A percentile compares a stretch with the other conserved stretches of the same genome.
These are phyloP conservation scores for Galeruca laticollis DNA, from an alignment of 2,888 invertebrate species.

Conservation along the genomic window DNA sequence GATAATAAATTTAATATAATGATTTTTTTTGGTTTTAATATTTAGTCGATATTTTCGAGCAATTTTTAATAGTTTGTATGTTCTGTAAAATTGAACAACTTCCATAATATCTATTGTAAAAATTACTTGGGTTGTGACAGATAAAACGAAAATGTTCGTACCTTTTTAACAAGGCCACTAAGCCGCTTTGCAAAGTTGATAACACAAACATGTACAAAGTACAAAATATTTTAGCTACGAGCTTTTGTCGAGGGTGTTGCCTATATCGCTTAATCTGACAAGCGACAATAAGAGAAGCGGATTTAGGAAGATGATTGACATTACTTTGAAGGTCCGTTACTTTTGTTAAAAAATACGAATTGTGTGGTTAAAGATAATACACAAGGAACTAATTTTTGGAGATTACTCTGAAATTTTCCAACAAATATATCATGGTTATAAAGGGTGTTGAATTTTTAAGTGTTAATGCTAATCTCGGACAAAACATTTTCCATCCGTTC, in stretches of 20 bases:
- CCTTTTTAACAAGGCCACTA: constrained; percentile 58
- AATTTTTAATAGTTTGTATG: too few relatives aligned
- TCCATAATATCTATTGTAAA: neutral
- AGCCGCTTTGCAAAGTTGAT: constrained; percentile 53
- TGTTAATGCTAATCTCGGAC: constrained; percentile 1
- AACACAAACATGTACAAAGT: constrained; percentile 55
- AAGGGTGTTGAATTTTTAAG: neutral
- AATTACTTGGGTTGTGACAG: neutral
- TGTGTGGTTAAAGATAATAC: constrained; percentile 25
- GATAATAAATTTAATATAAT: too few relatives aligned
- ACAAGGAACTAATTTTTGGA: constrained; percentile 9
- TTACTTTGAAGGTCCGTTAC: constrained; percentile 42
- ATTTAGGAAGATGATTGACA: constrained; percentile 63
- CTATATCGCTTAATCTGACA: constrained; percentile 58
- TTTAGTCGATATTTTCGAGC: too few relatives aligned
- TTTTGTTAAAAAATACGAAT: constrained; percentile 25
- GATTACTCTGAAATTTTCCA: neutral
- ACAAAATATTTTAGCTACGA: constrained; percentile 52
- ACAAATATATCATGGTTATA: neutral
- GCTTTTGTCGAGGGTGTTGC: constrained; percentile 56
- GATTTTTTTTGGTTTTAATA: too few relatives aligned
- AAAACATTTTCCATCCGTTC: neutral
- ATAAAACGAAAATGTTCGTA: constrained; percentile 35
- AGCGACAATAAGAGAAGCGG: constrained; percentile 61
- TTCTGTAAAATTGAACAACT: too few relatives aligned